Percentiles rank a stretch among this genome's conserved stretches.
These are phyloP conservation scores for Vespertilio murinus DNA, from an alignment of 2,797 vertebrate species.

Conservation along the genomic window DNA sequence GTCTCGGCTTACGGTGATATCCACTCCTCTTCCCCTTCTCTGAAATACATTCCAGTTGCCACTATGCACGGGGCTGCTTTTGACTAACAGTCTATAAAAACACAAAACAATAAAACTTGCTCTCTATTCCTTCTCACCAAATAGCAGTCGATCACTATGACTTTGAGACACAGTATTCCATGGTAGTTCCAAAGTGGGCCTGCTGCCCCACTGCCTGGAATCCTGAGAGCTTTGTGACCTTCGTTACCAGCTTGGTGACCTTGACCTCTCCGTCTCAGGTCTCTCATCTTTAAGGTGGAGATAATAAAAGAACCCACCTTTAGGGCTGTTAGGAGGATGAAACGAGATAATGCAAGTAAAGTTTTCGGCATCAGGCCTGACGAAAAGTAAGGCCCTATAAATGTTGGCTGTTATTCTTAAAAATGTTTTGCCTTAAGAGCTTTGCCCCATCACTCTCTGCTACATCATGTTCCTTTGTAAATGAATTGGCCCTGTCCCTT, in stretches of 20 bases:
- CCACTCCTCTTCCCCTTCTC: background rate
- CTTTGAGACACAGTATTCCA: background rate
- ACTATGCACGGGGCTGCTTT: background rate
- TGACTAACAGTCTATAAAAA: background rate
- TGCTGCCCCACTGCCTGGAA: background rate
- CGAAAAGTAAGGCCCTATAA: background rate
- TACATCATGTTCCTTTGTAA: background rate
- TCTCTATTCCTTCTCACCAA: background rate
- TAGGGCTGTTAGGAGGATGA: constrained; percentile 2
- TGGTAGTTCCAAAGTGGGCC: background rate
- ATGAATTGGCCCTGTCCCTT: background rate
- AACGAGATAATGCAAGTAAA: constrained; percentile 45
- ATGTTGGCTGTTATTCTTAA: background rate
- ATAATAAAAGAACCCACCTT: constrained; percentile 56
- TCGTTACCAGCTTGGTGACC: background rate
- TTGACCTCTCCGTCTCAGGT: constrained; percentile 45
- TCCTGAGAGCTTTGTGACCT: background rate
- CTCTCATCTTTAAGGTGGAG: constrained; percentile 55
- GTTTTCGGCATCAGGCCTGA: background rate
- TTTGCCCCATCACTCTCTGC: background rate
- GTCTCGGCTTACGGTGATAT: background rate
- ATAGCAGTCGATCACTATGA: background rate
- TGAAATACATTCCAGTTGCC: background rate
- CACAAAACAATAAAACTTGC: background rate
- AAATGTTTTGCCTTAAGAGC: background rate